phyloP scores from a whole-genome alignment of 2,113 vertebrate species.

The Planiliza haematocheilus region DNA sequence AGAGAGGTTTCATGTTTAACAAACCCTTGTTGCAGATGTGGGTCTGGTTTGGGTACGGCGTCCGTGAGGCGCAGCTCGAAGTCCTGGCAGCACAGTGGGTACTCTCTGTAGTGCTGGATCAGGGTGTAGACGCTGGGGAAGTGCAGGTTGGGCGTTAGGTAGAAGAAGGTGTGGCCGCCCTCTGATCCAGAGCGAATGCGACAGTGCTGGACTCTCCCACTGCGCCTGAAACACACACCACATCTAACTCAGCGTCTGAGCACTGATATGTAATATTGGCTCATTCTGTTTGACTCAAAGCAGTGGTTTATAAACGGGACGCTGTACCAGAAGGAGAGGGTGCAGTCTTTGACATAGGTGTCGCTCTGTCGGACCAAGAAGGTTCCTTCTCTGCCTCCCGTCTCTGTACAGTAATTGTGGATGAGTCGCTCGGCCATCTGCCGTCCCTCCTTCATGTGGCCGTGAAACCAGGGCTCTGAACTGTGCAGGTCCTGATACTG shows the following conservation, averaged over 20 bases:
- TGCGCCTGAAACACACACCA: slow-evolving; percentile 86
- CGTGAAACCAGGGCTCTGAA: slow-evolving; percentile 94
- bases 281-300: too few relatives aligned
- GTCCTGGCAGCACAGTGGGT: slow-evolving; percentile 91
- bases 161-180: slow-evolving; percentile 84
- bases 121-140: slow-evolving; percentile 90
- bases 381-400: slow-evolving; percentile 89
- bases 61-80: slow-evolving; percentile 94
- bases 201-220: slow-evolving; percentile 94
- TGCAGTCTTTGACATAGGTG: slow-evolving; percentile 86
- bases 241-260: too few relatives aligned
- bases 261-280: too few relatives aligned
- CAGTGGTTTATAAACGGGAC: neutral
- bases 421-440: slow-evolving; percentile 90
- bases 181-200: slow-evolving; percentile 89
- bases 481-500: slow-evolving; percentile 87
- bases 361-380: slow-evolving; percentile 94
- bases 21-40: slow-evolving; percentile 89
- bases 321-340: slow-evolving; percentile 94
- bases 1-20: slow-evolving; percentile 48
- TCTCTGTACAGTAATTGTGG: slow-evolving; percentile 91
- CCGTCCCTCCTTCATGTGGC: slow-evolving; percentile 88
- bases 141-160: slow-evolving; percentile 91
- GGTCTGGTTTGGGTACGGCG: slow-evolving; percentile 88
- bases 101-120: slow-evolving; percentile 93